phyloP scores from a whole-genome alignment of 2,888 invertebrate species.

The Hypolimnas misippus region DNA sequence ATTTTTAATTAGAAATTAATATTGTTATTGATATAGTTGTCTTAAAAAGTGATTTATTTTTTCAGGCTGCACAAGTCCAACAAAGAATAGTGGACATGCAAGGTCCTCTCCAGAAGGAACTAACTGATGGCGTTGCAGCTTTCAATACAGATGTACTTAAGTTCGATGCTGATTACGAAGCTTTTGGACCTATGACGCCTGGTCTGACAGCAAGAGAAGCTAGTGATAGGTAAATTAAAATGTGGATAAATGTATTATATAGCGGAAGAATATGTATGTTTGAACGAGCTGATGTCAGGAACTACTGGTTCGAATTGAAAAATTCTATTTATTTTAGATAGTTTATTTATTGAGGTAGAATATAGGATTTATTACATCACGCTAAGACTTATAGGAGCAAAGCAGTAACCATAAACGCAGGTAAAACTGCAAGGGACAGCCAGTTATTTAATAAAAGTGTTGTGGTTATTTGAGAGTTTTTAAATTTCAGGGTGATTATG shows the following conservation, averaged over 20 bases:
- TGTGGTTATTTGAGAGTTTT: too few relatives aligned
- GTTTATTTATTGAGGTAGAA: too few relatives aligned
- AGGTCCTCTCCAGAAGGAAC: constrained; percentile 88
- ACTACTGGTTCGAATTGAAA: too few relatives aligned
- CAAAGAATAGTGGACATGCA: constrained; percentile 89
- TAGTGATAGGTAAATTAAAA: constrained; percentile 86
- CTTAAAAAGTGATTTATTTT: background rate
- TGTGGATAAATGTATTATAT: background rate
- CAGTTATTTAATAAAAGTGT: too few relatives aligned
- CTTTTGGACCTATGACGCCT: constrained; percentile 93
- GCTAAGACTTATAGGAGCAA: too few relatives aligned
- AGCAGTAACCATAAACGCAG: too few relatives aligned
- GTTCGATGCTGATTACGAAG: constrained; percentile 89
- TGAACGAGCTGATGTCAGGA: too few relatives aligned
- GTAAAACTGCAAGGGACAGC: too few relatives aligned
- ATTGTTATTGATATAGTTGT: too few relatives aligned
- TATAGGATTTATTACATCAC: too few relatives aligned
- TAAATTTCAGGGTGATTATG: constrained; percentile 86
- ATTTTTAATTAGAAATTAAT: too few relatives aligned
- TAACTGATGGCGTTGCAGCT: constrained; percentile 87
- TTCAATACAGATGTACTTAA: constrained; percentile 87
- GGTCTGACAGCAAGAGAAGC: constrained; percentile 94
- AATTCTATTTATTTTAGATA: too few relatives aligned
- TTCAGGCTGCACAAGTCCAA: constrained; percentile 87
- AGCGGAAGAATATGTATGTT: background rate